Percentiles rank a stretch among this genome's conserved stretches.
Evolutionary conservation across 2,888 invertebrate genomes (phyloP).

Genomic region (Cantharis rufa): DNA sequence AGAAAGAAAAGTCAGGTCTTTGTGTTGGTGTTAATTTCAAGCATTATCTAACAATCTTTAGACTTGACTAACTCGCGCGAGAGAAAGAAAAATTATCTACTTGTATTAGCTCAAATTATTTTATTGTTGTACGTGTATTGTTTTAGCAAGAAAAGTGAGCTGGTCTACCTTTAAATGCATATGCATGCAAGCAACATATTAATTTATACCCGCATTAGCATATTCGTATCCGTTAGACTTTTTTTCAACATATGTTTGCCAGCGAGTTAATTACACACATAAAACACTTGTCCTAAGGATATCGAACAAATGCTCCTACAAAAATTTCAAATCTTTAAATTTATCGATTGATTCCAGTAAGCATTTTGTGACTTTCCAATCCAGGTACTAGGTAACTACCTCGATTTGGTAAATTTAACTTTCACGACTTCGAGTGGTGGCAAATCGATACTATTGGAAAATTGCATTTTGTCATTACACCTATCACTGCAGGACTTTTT

Average conservation of each 20-base stretch:
- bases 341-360: conserved; percentile 8
- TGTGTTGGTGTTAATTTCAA: conserved; percentile 57
- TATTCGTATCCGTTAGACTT: conserved; percentile 59
- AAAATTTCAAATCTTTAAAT: conserved; percentile 18
- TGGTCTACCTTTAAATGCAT: conserved; percentile 52
- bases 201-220: conserved; percentile 59
- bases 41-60: conserved; percentile 58
- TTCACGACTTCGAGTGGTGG: background rate
- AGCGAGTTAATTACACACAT: conserved; percentile 54
- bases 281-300: conserved; percentile 37
- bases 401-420: background rate
- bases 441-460: background rate
- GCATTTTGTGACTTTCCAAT: background rate
- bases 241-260: conserved; percentile 56
- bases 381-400: background rate
- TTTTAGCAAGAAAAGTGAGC: conserved; percentile 41
- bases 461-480: too few relatives aligned
- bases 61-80: conserved; percentile 58
- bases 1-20: conserved; percentile 37
- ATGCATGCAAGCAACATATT: conserved; percentile 59
- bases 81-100: conserved; percentile 58
- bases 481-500: too few relatives aligned
- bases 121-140: conserved; percentile 47
- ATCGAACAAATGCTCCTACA: conserved; percentile 27
- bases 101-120: conserved; percentile 46